These are phyloP conservation scores for Typhlichthys eigenmanni DNA, from an alignment of 2,797 vertebrate genomes.

Conservation along the genomic window DNA sequence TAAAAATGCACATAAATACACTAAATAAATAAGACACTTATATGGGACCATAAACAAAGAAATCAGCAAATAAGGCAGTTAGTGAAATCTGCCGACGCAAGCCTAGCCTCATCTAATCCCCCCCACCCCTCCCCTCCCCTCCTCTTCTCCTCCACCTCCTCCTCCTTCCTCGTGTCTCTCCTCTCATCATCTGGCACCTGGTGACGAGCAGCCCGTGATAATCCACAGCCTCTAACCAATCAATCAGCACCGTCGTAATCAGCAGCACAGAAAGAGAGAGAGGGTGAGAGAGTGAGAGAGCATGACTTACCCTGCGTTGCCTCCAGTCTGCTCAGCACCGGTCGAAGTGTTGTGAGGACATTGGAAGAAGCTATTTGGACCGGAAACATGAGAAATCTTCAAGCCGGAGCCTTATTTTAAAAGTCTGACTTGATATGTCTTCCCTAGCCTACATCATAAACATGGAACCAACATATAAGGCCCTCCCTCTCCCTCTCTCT, in stretches of 20 bases:
- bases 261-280: conserved; percentile 73
- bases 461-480: conserved; percentile 77
- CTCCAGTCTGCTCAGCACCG: conserved; percentile 81
- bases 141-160: conserved; percentile 17
- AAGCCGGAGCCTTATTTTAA: conserved; percentile 44
- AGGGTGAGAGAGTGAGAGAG: conserved; percentile 32
- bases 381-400: conserved; percentile 57
- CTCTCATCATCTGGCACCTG: conserved; percentile 83
- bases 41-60: conserved; percentile 65
- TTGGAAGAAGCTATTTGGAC: conserved; percentile 63
- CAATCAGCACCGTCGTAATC: conserved; percentile 84
- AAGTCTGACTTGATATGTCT: conserved; percentile 56
- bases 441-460: conserved; percentile 59
- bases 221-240: conserved; percentile 83
- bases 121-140: conserved; percentile 27
- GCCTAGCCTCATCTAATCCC: conserved; percentile 73
- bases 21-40: conserved; percentile 58
- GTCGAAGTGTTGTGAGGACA: conserved; percentile 68
- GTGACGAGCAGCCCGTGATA: conserved; percentile 82
- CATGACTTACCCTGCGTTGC: conserved; percentile 88
- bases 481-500: conserved; percentile 68
- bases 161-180: conserved; percentile 58
- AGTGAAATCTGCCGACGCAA: conserved; percentile 69
- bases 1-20: conserved; percentile 53
- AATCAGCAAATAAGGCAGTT: conserved; percentile 58